Base-by-base conservation (phyloP, 2,113 vertebrate genomes). In the Thermophis baileyi region DNA sequence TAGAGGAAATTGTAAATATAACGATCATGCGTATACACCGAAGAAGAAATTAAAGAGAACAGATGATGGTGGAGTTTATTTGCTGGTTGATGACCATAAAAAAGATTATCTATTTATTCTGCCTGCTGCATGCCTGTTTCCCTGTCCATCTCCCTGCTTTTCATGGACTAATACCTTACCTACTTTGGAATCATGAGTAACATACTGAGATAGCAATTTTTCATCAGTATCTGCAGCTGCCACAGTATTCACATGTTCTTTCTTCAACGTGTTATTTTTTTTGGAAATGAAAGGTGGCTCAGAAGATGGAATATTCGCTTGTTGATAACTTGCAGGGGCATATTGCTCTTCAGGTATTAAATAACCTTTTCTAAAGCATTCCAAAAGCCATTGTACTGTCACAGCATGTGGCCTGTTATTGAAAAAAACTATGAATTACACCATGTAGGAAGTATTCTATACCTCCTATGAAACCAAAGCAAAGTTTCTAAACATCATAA, bases 131-230 rank as follows among this genome's bases (percentile, higher is more conserved):
- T 60, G 3, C 57, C 8, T 60, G 24, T 9, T 60, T 60, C 25
- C 57, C 57, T 27, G 25, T 60, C 30, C 63, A 6, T 16, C 30
- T 69, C 30, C 11, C 30, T 69, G 63, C 63, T 69, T 69, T 69
- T 69, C n/a, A 24, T 88, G 57, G 16, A 74, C 1, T 89, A 18
- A 0, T 35, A 85, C 86, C 98, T 91, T 96, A 99, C 99, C 98
- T 91, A 97, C 40, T 60, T 98, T 97, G 53, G 97, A 96, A 88
- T 98, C 97, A 89, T 98, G 97, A 85, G 98, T 97, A 94, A 98
- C 92, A 92, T 99, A 99, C 7, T 99, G 99, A 85, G 98, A 99
- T 0, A 99, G 98, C 53, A 99, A 96, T 51, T 99, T 97, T 91
- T 99, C 99, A 87, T 98, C 98, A 55, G 98, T 96, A 69, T 96